Percentiles rank a stretch among this genome's conserved stretches.
Conservation (phyloP, 2,797 vertebrate species). For the Paedocypris micromegethes region DNA sequence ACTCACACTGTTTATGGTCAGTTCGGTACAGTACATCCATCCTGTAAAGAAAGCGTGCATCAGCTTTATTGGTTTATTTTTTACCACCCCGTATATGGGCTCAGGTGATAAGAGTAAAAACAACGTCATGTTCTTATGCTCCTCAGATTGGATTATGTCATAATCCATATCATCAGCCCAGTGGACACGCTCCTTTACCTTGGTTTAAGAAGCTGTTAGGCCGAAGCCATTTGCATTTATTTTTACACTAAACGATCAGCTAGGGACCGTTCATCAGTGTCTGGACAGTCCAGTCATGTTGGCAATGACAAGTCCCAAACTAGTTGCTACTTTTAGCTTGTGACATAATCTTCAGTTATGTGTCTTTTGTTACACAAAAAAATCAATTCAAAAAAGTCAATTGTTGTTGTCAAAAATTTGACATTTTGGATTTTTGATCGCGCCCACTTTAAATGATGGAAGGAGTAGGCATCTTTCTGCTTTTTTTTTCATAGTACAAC, state of each 20-base stretch:
- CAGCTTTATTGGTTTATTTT: conserved; percentile 16
- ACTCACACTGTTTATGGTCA: conserved; percentile 22
- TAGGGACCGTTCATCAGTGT: background rate
- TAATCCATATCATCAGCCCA: background rate
- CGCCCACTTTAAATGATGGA: too few species aligned
- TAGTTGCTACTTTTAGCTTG: conserved; percentile 13
- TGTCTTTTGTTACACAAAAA: conserved; percentile 15
- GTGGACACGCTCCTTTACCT: too few species aligned
- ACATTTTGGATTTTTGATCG: too few species aligned
- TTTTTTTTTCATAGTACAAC: too few species aligned
- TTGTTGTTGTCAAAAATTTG: background rate
- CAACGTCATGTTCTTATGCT: conserved; percentile 11
- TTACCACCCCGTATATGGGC: background rate
- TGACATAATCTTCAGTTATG: background rate
- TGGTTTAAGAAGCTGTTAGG: conserved; percentile 6
- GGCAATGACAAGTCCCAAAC: background rate
- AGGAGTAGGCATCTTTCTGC: too few species aligned
- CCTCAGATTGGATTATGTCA: conserved; percentile 19
- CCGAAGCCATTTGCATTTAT: conserved; percentile 2
- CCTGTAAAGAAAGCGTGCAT: conserved; percentile 4
- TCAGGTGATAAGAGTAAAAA: conserved; percentile 11
- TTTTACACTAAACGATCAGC: conserved; percentile 6
- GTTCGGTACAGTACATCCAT: background rate
- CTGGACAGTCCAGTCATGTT: background rate
- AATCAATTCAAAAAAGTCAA: conserved; percentile 21